Evolutionary conservation across 2,888 invertebrate genomes (phyloP), one percentile per base, ranked within the genome.

Genomic region (Thyatira batis): DNA sequence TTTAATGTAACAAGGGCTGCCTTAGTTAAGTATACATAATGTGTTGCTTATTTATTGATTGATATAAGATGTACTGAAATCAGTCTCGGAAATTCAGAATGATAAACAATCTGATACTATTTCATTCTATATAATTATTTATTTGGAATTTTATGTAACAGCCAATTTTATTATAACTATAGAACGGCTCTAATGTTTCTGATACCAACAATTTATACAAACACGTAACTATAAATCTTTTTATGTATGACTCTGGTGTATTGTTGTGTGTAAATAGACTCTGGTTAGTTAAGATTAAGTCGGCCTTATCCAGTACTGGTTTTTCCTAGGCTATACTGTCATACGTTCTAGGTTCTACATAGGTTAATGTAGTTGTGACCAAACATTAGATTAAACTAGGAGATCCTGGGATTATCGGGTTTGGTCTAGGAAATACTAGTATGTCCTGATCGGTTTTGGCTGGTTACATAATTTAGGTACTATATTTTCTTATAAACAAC

Each of bases 31-130:
- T 45, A 49, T 60, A 43, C 73, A 73, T 76, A 67, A 54, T 77
- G 67, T 78, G 71, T 84, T 78, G 73, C 71, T 61, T 82, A 78
- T 84, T 81, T 78, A 78, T 82, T 79, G 58, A 67, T 68, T 64
- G 55, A 61, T 63, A 54, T 59, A 54, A 54, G 58, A 65, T 61
- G 63, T 62, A 61, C 60, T 60, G 65, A 65, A 61, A 61, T 69
- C 58, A 61, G 58, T 70, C 8, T 39, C 23, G 23, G 39, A 64
- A 55, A 33, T 33, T 23, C 33, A 5, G 28, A 33, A 33, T 33
- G 33, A 13, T 39, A 23, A 33, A 33, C 1, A 17, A 39, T 17
- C 39, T 17, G 2, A 39, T 17, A 17, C 17, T 13, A 6, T 39
- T 39, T 39, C 39, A 8, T 17, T 39, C 17, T 17, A 2, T 5